phyloP scores from a whole-genome alignment of 2,797 vertebrate genomes.

The Hydrolagus colliei region DNA sequence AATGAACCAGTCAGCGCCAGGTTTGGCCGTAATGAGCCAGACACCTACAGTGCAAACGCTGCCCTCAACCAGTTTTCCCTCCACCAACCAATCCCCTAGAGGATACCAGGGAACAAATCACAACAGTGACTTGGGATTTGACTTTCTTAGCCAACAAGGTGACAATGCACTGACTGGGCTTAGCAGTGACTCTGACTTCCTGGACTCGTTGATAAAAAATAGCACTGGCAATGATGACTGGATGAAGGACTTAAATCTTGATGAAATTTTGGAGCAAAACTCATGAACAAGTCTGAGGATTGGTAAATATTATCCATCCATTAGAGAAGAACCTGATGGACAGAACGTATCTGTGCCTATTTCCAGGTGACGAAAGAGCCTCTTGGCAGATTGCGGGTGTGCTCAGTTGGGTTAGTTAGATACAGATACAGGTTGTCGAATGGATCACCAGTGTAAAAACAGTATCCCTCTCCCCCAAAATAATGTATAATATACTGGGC shows the following conservation, averaged over 20 bases:
- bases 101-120: conserved; percentile 70
- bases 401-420: conserved; percentile 3
- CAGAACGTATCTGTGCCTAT: conserved; percentile 14
- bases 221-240: conserved; percentile 92
- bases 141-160: conserved; percentile 80
- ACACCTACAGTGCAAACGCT: conserved; percentile 54
- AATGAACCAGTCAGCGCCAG: conserved; percentile 48
- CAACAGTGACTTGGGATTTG: conserved; percentile 73
- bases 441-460: neutral
- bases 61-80: conserved; percentile 61
- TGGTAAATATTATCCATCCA: conserved; percentile 26
- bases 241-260: conserved; percentile 98
- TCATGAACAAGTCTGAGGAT: conserved; percentile 41
- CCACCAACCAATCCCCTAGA: conserved; percentile 56
- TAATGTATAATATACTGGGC: neutral
- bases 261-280: conserved; percentile 91
- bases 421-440: neutral
- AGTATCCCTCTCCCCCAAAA: neutral
- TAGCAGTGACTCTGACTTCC: conserved; percentile 90
- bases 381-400: conserved; percentile 18
- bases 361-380: neutral
- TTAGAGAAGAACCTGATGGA: neutral
- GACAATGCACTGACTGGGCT: conserved; percentile 83
- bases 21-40: conserved; percentile 50
- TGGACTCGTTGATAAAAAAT: conserved; percentile 91